A percentile compares a stretch with the other conserved stretches of the same genome.
These are phyloP conservation scores for Tachystola acroxantha DNA, from an alignment of 2,888 invertebrate genomes.

Conservation along the genomic window DNA sequence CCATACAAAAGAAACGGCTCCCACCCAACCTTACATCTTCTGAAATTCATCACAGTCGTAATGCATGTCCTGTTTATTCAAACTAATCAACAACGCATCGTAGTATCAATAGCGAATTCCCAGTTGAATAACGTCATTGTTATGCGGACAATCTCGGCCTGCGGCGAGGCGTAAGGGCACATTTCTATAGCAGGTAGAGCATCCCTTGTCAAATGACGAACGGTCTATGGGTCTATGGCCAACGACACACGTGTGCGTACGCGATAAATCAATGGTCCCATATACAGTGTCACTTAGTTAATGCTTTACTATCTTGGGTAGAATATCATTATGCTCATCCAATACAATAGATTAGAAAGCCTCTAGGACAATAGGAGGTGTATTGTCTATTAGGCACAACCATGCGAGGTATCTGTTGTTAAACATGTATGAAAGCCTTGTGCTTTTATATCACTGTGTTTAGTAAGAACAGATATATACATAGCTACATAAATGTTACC, in stretches of 20 bases:
- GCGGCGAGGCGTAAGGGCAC: slow-evolving; percentile 23
- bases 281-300: slow-evolving; percentile 30
- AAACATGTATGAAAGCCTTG: neutral
- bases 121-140: slow-evolving; percentile 59
- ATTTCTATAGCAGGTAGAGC: slow-evolving; percentile 65
- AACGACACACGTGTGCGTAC: slow-evolving; percentile 53
- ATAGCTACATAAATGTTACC: too few species aligned
- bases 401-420: neutral
- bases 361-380: neutral
- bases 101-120: slow-evolving; percentile 45
- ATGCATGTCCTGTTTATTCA: slow-evolving; percentile 5
- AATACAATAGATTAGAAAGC: slow-evolving; percentile 8
- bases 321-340: slow-evolving; percentile 2
- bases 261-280: slow-evolving; percentile 53
- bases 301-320: slow-evolving; percentile 3
- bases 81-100: slow-evolving; percentile 45
- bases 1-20: too few species aligned
- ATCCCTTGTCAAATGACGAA: slow-evolving; percentile 56
- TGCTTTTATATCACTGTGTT: too few species aligned
- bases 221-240: slow-evolving; percentile 17
- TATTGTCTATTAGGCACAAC: neutral
- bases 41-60: neutral
- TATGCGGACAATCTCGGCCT: slow-evolving; percentile 36
- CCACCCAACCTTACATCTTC: too few species aligned
- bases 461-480: too few species aligned